Base-by-base conservation (phyloP, 64 coral and sea anemone genomes). In the Catalaphyllia jardinei region DNA sequence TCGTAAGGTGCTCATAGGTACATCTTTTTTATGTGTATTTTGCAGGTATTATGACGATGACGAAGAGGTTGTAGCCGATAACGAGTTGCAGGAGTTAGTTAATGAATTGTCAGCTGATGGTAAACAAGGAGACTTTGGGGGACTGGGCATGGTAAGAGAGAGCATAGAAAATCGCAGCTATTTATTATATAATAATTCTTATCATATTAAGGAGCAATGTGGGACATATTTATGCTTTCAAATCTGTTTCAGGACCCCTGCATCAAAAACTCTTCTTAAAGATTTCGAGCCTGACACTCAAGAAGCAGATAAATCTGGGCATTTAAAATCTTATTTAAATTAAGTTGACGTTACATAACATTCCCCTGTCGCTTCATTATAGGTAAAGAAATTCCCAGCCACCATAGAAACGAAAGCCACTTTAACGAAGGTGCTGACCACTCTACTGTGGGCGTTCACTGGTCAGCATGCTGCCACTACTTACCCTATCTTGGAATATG, bases 11-110 rank as follows among this genome's bases (percentile, higher is more conserved):
- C 54, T 76, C 2, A 76, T 49, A 52, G 42, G 29, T 14, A 15
- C 9, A 29, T 67, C 24, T 3, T 3, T 29, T 0, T 73, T 46
- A 46, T 33, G 5, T 35, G 15, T 17, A 75, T 75, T 8, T n/a
- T 31, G 3, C 52, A 98, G 96, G 64, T 95, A 95, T 77, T 98
- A 98, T 33, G 86, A 95, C 25, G 76, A 94, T 75, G 96, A 98
- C 20, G 31, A 92, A 19, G 90, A 98, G 51, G 80, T 98, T 0
- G 33, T 33, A 9, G 50, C 76, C 14, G 96, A 98, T 76, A 79
- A 79, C 15, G 96, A 98, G 73, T 71, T 98, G 1, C 96, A 90
- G 38, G 90, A 98, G 27, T 92, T 94, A 49, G 89, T 88, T 5
- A 86, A 88, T 65, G 89, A 95, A 50, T 19, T 98, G 31, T 95